Percentiles rank a stretch among this genome's conserved stretches.
Conservation (phyloP, 1,140 invertebrate species). For the Rhynchophorus ferrugineus region DNA sequence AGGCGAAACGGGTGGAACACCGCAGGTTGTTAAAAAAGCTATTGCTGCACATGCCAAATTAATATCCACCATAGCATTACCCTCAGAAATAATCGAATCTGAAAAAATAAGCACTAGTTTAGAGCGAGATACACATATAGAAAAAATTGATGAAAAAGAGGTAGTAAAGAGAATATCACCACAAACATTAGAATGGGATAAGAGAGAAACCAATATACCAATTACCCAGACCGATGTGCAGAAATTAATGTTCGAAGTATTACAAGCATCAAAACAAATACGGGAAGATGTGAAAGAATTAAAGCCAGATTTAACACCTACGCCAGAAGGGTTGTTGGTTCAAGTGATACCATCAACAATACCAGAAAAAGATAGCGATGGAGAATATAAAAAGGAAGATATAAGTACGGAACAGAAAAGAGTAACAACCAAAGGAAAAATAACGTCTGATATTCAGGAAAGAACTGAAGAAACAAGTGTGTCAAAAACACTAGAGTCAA, state of each 20-base stretch:
- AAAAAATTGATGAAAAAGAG: background rate
- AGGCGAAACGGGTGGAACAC: constrained; percentile 1
- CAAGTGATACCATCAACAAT: constrained; percentile 29
- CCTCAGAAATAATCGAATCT: constrained; percentile 17
- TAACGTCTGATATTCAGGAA: no score
- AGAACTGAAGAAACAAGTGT: no score
- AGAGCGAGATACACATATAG: background rate
- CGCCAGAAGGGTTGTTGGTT: constrained; percentile 41
- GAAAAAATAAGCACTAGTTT: constrained; percentile 16
- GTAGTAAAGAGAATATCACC: constrained; percentile 14
- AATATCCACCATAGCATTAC: constrained; percentile 29
- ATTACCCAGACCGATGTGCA: constrained; percentile 40
- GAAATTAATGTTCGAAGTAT: constrained; percentile 44
- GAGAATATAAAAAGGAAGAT: constrained; percentile 11
- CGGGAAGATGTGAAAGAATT: constrained; percentile 47
- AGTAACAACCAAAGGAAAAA: no score
- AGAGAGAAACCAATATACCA: constrained; percentile 11
- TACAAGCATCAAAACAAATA: constrained; percentile 46
- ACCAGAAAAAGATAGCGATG: constrained; percentile 25
- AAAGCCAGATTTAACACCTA: constrained; percentile 47
- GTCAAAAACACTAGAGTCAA: no score
- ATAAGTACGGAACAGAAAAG: background rate
- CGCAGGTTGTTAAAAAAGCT: constrained; percentile 29
- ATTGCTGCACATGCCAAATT: constrained; percentile 28
- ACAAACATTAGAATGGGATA: constrained; percentile 15